Percentiles rank a stretch among this genome's conserved stretches.
Evolutionary conservation across 1,140 invertebrate species (phyloP).

Genomic region (Dryas iulia): DNA sequence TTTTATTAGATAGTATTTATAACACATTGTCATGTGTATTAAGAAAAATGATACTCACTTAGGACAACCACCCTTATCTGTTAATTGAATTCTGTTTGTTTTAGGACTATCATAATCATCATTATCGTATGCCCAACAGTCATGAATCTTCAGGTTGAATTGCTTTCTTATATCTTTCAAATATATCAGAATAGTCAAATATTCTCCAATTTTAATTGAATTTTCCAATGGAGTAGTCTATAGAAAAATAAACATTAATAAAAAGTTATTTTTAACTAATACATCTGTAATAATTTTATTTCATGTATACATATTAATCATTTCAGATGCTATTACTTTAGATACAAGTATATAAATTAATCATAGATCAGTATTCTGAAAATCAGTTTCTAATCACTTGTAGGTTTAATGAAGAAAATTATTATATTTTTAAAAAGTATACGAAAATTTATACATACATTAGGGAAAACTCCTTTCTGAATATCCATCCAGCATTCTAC

Average conservation of each 20-base stretch:
- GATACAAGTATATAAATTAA: too few species aligned
- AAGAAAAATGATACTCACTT: slow-evolving; percentile 71
- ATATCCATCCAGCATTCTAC: slow-evolving; percentile 91
- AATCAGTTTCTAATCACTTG: too few species aligned
- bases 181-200: slow-evolving; percentile 86
- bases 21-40: background rate
- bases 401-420: too few species aligned
- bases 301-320: too few species aligned
- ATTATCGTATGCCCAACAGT: slow-evolving; percentile 87
- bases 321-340: too few species aligned
- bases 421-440: too few species aligned
- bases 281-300: too few species aligned
- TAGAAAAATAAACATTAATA: slow-evolving; percentile 32
- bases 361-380: too few species aligned
- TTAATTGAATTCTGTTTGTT: slow-evolving; percentile 83
- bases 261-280: too few species aligned
- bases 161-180: slow-evolving; percentile 83
- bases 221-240: slow-evolving; percentile 82
- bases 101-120: slow-evolving; percentile 82
- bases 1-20: too few species aligned
- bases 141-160: slow-evolving; percentile 85
- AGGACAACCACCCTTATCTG: slow-evolving; percentile 84
- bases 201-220: slow-evolving; percentile 86
- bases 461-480: slow-evolving; percentile 85
- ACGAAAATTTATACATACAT: slow-evolving; percentile 62